A percentile compares a stretch with the other conserved stretches of the same genome.
These are phyloP conservation scores for Cephus pulcher DNA, from an alignment of 2,888 invertebrate genomes.

Conservation along the genomic window DNA sequence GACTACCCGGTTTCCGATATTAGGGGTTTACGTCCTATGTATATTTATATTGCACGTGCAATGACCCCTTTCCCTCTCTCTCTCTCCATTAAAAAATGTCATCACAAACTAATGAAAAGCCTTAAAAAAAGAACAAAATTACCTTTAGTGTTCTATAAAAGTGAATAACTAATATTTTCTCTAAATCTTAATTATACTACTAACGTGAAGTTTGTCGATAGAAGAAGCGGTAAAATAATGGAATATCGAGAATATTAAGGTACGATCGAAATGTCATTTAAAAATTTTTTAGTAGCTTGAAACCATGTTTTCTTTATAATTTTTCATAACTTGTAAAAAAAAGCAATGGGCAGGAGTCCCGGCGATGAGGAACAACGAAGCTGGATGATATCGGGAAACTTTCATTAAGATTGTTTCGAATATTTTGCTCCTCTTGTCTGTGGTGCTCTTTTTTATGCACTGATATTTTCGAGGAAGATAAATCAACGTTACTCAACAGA, in stretches of 20 bases:
- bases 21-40: not conserved
- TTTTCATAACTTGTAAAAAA: not conserved
- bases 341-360: not conserved
- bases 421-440: constrained; percentile 40
- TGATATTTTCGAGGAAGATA: constrained; percentile 35
- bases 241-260: not conserved
- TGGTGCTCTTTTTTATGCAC: constrained; percentile 40
- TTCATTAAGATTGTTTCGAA: constrained; percentile 29
- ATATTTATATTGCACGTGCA: not conserved
- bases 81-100: not conserved
- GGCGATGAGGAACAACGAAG: constrained; percentile 21
- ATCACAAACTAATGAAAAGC: not conserved
- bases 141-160: not conserved
- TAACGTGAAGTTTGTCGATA: not conserved
- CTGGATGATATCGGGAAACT: constrained; percentile 27
- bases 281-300: not conserved
- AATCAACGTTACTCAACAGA: not conserved
- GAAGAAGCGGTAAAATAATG: not conserved
- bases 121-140: not conserved
- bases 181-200: not conserved
- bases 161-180: not conserved
- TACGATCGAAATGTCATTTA: not conserved
- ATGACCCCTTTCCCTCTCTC: not conserved
- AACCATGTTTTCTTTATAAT: not conserved
- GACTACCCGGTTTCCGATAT: not conserved